Percentiles rank a stretch among this genome's conserved stretches.
Evolutionary conservation across 2,797 vertebrate species (phyloP).

Genomic region (Siniperca scherzeri): DNA sequence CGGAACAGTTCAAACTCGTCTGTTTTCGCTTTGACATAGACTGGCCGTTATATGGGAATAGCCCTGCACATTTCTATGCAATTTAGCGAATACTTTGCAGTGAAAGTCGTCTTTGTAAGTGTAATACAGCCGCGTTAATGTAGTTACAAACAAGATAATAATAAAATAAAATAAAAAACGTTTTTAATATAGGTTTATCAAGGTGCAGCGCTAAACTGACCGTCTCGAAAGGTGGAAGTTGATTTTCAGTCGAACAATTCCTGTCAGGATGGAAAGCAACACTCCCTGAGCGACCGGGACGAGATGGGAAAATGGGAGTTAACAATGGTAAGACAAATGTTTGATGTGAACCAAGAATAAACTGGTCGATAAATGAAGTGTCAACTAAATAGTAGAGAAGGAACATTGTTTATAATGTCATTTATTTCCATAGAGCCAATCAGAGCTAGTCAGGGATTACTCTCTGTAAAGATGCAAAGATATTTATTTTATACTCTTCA

Average conservation of each 20-base stretch:
- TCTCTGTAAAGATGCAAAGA: not conserved
- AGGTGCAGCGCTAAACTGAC: conserved; percentile 44
- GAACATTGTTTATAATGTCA: not conserved
- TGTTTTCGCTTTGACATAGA: not conserved
- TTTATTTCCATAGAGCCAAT: not conserved
- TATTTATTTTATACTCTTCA: not conserved
- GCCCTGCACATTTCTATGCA: not conserved
- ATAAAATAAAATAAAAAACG: not conserved
- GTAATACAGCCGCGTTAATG: conserved; percentile 41
- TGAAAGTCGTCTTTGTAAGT: not conserved
- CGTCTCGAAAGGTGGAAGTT: conserved; percentile 13
- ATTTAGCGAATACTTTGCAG: conserved; percentile 16
- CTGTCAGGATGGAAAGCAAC: conserved; percentile 67
- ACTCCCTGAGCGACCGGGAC: conserved; percentile 49
- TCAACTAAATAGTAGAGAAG: not conserved
- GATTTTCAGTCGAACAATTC: conserved; percentile 19
- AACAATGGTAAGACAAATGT: conserved; percentile 81
- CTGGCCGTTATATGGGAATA: not conserved
- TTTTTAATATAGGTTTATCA: not conserved
- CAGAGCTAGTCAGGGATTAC: not conserved
- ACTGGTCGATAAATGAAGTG: not conserved
- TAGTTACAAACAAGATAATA: conserved; percentile 15
- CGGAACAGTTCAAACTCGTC: not conserved
- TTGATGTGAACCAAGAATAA: not conserved
- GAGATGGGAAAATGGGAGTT: conserved; percentile 89